These are phyloP conservation scores for Digitonthophagus gazella DNA, from an alignment of 2,888 invertebrate genomes.

Conservation along the genomic window DNA sequence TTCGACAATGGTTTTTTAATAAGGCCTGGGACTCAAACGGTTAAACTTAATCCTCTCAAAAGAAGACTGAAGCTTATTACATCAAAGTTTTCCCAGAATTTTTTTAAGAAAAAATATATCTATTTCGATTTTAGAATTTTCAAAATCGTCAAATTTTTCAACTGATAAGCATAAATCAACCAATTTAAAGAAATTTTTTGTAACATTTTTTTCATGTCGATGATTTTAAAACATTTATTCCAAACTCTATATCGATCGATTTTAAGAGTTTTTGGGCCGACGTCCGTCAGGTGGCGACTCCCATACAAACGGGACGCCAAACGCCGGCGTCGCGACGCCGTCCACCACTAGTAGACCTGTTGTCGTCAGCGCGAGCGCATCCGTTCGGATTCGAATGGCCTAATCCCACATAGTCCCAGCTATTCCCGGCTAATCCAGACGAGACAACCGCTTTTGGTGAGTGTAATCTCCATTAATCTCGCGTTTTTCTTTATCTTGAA, in stretches of 20 bases:
- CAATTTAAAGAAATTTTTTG: too few species aligned
- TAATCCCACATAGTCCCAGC: constrained; percentile 19
- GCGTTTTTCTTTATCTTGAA: not conserved
- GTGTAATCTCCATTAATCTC: not conserved
- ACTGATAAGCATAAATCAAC: too few species aligned
- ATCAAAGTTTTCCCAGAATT: too few species aligned
- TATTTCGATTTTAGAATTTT: too few species aligned
- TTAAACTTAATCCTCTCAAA: too few species aligned
- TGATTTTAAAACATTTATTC: too few species aligned
- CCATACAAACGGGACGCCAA: constrained; percentile 7
- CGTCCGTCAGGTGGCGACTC: constrained; percentile 5
- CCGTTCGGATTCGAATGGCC: constrained; percentile 30
- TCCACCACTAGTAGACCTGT: constrained; percentile 36
- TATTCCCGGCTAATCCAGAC: not conserved
- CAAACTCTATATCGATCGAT: constrained; percentile 6
- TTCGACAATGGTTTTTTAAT: too few species aligned
- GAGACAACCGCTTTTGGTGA: not conserved
- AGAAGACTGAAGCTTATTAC: too few species aligned
- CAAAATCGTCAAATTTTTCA: too few species aligned
- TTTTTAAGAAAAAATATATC: too few species aligned
- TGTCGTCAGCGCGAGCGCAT: constrained; percentile 32
- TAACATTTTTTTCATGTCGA: too few species aligned
- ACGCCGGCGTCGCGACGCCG: constrained; percentile 31
- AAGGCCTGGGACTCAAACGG: too few species aligned
- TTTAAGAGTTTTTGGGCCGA: not conserved